Evolutionary conservation across 2,888 invertebrate genomes (phyloP), one percentile per base, ranked within the genome.

Genomic region (Dendrolimus pini): DNA sequence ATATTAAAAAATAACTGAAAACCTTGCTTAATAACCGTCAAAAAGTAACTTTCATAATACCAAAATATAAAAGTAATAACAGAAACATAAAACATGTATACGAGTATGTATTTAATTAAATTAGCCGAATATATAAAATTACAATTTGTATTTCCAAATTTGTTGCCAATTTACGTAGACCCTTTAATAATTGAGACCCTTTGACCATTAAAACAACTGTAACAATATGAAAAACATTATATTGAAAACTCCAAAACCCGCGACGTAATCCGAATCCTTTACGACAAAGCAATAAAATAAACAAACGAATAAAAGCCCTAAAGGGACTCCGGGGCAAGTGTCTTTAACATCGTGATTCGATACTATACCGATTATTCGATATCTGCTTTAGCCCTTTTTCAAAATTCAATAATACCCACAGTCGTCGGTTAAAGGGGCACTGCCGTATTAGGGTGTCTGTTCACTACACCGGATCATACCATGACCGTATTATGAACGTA

Each of bases 281-380:
- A 47, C 47, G 47, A 47, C 47, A 47, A 47, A 47, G 47, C 47
- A 47, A 47, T 47, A 47, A 47, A 47, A 47, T 47, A 47, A 47
- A 47, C 47, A 47, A 47, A 47, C 47, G 47, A 47, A 47, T 47
- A 47, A 47, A 47, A 47, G 47, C 12, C 9, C 47, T 47, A 47
- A 47, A 47, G 47, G 47, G 47, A 47, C 47, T 12, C 9, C 9
- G 12, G 47, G 47, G 47, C 12, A 47, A 75, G 69, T 71, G 70
- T 71, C 71, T 68, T 70, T 72, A 66, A 69, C 72, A 75, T 75
- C 72, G 75, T 75, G 68, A 74, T 71, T 75, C 74, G 70, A 71
- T 69, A 71, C 71, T 74, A 70, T 66, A 64, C 65, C 71, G 72
- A 75, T 77, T 74, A 77, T 75, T 71, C 69, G 72, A 70, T 71